These are phyloP conservation scores for Drosophila albomicans DNA, from an alignment of 1,140 invertebrate genomes.

Conservation along the genomic window DNA sequence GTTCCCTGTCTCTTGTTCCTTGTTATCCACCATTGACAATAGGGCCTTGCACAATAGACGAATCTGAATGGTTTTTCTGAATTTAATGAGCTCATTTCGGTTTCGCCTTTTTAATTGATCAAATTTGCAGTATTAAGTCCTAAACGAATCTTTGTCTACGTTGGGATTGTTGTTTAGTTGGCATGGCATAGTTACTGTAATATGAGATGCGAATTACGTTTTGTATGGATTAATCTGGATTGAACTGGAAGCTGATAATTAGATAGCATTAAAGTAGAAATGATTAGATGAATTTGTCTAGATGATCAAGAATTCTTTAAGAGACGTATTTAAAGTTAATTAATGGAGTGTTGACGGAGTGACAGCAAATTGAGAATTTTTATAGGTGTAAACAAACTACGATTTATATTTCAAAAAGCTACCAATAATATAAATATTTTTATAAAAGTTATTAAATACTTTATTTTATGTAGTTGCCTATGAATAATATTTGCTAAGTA, in stretches of 20 bases:
- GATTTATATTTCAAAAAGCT: no score
- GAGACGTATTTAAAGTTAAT: no score
- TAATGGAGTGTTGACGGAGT: no score
- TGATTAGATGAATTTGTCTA: no score
- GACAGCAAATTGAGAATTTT: no score
- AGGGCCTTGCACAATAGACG: not conserved
- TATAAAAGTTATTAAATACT: no score
- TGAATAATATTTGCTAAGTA: no score
- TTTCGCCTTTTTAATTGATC: conserved; percentile 8
- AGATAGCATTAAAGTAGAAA: not conserved
- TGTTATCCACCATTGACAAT: not conserved
- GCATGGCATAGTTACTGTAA: not conserved
- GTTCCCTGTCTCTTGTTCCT: not conserved
- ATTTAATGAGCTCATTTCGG: conserved; percentile 39
- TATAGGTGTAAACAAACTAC: no score
- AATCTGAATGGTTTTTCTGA: conserved; percentile 36
- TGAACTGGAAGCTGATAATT: not conserved
- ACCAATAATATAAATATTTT: no score
- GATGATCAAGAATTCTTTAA: no score
- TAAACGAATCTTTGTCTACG: not conserved
- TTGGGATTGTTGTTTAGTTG: not conserved
- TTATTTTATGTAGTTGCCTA: no score
- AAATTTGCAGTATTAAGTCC: not conserved
- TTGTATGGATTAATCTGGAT: no score
- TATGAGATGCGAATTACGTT: not conserved